phyloP scores from a whole-genome alignment of 1,140 invertebrate genomes.

The Acromyrmex echinatior region DNA sequence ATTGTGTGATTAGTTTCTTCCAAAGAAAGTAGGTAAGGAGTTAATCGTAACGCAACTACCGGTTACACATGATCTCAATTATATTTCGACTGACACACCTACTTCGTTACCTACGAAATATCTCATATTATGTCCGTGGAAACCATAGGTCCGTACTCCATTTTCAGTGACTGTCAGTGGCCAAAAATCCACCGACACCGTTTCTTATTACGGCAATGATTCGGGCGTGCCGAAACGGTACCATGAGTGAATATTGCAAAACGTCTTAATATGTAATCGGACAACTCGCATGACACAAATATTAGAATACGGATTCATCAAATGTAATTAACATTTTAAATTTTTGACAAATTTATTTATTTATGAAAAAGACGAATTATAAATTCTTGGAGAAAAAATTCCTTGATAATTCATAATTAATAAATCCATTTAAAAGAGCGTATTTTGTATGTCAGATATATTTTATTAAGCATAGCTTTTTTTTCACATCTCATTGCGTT shows the following conservation, averaged over 20 bases:
- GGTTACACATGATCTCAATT: slow-evolving; percentile 57
- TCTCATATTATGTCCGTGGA: slow-evolving; percentile 74
- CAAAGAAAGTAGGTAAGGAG: slow-evolving; percentile 40
- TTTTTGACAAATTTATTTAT: background rate
- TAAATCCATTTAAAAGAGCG: background rate
- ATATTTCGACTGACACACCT: slow-evolving; percentile 65
- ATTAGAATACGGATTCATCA: background rate
- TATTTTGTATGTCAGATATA: background rate
- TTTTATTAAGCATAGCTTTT: background rate
- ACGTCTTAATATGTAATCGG: slow-evolving; percentile 13
- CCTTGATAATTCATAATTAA: background rate
- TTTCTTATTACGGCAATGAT: slow-evolving; percentile 14
- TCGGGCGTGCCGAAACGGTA: slow-evolving; percentile 28
- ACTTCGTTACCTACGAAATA: slow-evolving; percentile 72
- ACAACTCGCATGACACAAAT: background rate
- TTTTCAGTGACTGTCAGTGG: slow-evolving; percentile 63
- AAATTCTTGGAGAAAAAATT: background rate
- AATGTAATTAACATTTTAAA: background rate
- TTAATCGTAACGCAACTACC: slow-evolving; percentile 70
- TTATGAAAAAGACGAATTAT: background rate
- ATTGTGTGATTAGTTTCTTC: slow-evolving; percentile 38
- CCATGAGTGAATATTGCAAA: slow-evolving; percentile 11
- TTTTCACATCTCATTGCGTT: background rate
- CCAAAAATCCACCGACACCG: slow-evolving; percentile 41
- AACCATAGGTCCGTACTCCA: slow-evolving; percentile 70